Percentiles rank a stretch among this genome's conserved stretches.
Evolutionary conservation across 2,888 invertebrate species (phyloP).

Genomic region (Chromoteleia sp.): DNA sequence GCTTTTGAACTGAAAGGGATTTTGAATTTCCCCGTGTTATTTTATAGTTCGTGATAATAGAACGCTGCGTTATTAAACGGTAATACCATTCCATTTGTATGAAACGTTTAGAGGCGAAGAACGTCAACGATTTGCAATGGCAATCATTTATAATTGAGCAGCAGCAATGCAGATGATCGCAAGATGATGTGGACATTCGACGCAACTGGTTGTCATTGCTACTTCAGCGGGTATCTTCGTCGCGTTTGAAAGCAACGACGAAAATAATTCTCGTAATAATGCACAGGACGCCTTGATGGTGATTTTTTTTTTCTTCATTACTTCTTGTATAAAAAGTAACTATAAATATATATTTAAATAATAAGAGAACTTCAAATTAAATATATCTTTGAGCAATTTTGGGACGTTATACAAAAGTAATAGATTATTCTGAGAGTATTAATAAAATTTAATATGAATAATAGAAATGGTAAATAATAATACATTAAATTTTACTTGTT

Average conservation of each 20-base stretch:
- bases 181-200: slow-evolving; percentile 32
- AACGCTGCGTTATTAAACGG: neutral
- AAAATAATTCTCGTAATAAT: slow-evolving; percentile 48
- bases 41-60: neutral
- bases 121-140: slow-evolving; percentile 32
- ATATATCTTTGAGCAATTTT: too few relatives aligned
- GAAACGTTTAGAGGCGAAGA: neutral
- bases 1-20: neutral
- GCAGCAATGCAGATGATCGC: slow-evolving; percentile 30
- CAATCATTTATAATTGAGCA: slow-evolving; percentile 29
- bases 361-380: too few relatives aligned
- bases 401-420: too few relatives aligned
- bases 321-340: too few relatives aligned
- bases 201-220: too few relatives aligned
- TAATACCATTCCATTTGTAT: neutral
- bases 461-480: too few relatives aligned
- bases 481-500: too few relatives aligned
- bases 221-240: slow-evolving; percentile 34
- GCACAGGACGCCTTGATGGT: slow-evolving; percentile 23
- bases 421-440: too few relatives aligned
- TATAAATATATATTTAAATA: too few relatives aligned
- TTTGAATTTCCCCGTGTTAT: neutral
- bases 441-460: too few relatives aligned
- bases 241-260: slow-evolving; percentile 40
- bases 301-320: too few relatives aligned